Conservation (phyloP, 2,113 vertebrate species). For the Zosterops lateralis region DNA sequence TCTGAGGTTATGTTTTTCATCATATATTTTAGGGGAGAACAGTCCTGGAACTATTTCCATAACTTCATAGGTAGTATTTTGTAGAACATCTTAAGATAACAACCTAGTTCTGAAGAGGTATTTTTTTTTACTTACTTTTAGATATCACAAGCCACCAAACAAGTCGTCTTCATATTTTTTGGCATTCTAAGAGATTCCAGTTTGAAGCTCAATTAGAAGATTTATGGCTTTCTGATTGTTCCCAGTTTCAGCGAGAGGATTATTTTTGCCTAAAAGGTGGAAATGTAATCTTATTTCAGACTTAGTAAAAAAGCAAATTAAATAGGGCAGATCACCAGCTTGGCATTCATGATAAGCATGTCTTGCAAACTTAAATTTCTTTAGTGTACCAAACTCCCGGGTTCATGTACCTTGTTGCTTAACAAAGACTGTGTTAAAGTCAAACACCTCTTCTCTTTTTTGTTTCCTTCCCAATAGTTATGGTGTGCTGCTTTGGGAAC, state of each 20-base stretch:
- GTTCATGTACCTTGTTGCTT: neutral
- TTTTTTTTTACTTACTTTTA: neutral
- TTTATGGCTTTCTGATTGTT: neutral
- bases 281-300: neutral
- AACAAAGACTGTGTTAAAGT: neutral
- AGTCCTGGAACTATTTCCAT: neutral
- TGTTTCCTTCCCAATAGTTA: conserved; percentile 75
- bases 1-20: neutral
- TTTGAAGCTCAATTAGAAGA: neutral
- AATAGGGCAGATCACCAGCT: neutral
- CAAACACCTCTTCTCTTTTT: neutral
- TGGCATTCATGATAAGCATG: neutral
- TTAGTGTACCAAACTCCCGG: neutral
- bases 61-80: neutral
- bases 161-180: neutral
- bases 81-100: neutral
- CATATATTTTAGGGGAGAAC: neutral
- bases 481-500: conserved; percentile 92
- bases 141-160: neutral
- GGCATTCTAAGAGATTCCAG: neutral
- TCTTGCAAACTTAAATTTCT: neutral
- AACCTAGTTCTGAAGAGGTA: neutral
- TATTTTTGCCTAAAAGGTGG: neutral
- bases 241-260: neutral
- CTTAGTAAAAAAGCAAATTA: neutral